A percentile compares a stretch with the other conserved stretches of the same genome.
Conservation (phyloP, 2,797 vertebrate genomes). For the Carapus acus region DNA sequence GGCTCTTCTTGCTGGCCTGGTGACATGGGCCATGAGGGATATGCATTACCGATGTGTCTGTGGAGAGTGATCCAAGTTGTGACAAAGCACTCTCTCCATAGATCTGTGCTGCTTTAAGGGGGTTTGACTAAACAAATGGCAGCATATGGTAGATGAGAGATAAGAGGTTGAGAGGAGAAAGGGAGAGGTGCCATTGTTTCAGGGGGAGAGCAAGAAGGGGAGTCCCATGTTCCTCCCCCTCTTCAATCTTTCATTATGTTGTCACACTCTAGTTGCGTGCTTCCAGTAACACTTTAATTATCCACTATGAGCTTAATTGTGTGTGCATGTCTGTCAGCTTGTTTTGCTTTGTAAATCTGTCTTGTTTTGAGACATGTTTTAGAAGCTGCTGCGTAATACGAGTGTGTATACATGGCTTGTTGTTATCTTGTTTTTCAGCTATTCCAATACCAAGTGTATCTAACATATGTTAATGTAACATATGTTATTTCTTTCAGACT, state of each 20-base stretch:
- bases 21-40: conserved; percentile 63
- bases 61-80: conserved; percentile 49
- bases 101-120: conserved; percentile 68
- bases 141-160: conserved; percentile 81
- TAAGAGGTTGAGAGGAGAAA: conserved; percentile 46
- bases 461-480: no score
- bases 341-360: conserved; percentile 61
- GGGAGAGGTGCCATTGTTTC: conserved; percentile 73
- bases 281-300: conserved; percentile 74
- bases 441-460: no score
- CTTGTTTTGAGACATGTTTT: conserved; percentile 46
- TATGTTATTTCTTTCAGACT: no score
- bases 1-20: conserved; percentile 60
- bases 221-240: conserved; percentile 62
- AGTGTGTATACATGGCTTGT: conserved; percentile 3
- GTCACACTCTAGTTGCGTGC: conserved; percentile 72
- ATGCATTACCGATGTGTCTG: conserved; percentile 48
- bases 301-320: conserved; percentile 70
- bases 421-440: conserved; percentile 10
- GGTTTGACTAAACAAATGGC: conserved; percentile 79
- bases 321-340: conserved; percentile 58
- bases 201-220: conserved; percentile 34
- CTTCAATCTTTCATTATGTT: conserved; percentile 79
- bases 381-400: conserved; percentile 32
- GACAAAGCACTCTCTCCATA: conserved; percentile 52